phyloP scores from a whole-genome alignment of 2,113 vertebrate species.

The Orcinus orca region DNA sequence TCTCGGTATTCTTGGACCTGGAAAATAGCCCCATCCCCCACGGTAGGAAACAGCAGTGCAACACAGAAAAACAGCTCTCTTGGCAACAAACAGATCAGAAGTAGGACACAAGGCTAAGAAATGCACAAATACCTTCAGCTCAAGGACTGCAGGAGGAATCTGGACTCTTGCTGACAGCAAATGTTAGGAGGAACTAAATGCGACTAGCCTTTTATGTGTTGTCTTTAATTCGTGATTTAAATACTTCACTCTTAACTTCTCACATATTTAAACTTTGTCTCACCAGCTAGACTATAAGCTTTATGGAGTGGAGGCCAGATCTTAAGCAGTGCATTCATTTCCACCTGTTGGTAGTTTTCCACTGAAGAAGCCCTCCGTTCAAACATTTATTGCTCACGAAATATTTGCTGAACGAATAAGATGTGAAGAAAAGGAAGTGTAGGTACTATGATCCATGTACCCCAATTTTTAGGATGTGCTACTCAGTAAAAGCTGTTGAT shows the following conservation, averaged over 20 bases:
- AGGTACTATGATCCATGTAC: background rate
- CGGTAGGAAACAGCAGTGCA: background rate
- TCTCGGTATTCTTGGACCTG: constrained; percentile 97
- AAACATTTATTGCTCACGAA: constrained; percentile 16
- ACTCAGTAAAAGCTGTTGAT: background rate
- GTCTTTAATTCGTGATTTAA: background rate
- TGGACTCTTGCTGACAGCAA: background rate
- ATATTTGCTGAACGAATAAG: background rate
- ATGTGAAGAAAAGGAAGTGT: constrained; percentile 21
- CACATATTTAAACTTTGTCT: constrained; percentile 23
- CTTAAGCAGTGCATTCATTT: background rate
- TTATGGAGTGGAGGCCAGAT: background rate
- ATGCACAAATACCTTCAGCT: background rate
- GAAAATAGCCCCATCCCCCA: background rate
- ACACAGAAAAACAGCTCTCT: background rate
- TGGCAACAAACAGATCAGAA: background rate
- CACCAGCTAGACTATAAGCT: background rate
- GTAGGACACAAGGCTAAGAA: background rate
- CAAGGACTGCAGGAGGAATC: background rate
- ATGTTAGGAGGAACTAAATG: background rate
- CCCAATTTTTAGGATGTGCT: background rate
- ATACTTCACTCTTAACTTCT: background rate
- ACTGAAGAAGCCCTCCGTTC: background rate
- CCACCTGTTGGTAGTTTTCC: background rate
- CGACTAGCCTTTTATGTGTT: background rate